phyloP scores from a whole-genome alignment of 2,888 invertebrate genomes.

The Meteorus colon region DNA sequence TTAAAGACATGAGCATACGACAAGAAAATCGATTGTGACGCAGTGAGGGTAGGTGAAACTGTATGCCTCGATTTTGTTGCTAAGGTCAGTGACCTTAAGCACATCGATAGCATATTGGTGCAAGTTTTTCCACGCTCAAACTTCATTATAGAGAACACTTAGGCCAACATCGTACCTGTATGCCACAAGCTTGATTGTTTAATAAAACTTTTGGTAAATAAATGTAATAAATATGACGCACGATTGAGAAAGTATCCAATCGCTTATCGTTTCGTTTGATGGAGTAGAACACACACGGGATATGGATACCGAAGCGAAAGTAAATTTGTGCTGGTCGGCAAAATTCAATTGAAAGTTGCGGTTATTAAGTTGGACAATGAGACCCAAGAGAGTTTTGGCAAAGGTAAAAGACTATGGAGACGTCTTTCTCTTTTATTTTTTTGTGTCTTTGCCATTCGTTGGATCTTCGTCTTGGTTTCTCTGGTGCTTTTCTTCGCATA shows the following conservation, averaged over 20 bases:
- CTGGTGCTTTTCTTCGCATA: conserved; percentile 1
- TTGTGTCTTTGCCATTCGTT: conserved; percentile 33
- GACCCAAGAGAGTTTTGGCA: conserved; percentile 60
- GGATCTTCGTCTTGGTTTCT: background rate
- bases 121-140: conserved; percentile 17
- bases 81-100: background rate
- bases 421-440: conserved; percentile 17
- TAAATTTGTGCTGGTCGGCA: conserved; percentile 64
- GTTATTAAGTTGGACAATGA: conserved; percentile 72
- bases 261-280: conserved; percentile 35
- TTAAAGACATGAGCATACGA: background rate
- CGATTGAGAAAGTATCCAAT: background rate
- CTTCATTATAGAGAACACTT: background rate
- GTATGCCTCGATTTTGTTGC: background rate
- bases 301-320: conserved; percentile 60
- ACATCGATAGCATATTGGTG: background rate
- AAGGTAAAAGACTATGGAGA: conserved; percentile 55
- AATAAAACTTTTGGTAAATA: background rate
- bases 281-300: conserved; percentile 38
- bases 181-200: background rate
- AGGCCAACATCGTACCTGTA: background rate
- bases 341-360: conserved; percentile 73
- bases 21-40: background rate
- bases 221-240: background rate
- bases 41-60: background rate